phyloP scores from a whole-genome alignment of 2,888 invertebrate species.

The Euclidia mi region DNA sequence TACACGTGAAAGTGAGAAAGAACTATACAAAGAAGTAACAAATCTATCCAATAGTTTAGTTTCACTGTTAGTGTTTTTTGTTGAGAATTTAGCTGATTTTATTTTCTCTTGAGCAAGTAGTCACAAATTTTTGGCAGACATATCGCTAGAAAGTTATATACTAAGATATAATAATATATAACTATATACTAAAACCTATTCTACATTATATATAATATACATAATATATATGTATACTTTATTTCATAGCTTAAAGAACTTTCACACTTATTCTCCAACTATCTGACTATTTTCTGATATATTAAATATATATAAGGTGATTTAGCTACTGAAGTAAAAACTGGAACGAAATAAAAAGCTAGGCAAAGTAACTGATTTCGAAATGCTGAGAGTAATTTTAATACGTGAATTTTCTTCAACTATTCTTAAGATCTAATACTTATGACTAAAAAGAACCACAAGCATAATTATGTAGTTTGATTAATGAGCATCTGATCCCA shows the following conservation, averaged over 20 bases:
- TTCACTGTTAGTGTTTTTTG: conserved; percentile 61
- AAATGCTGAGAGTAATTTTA: too few species aligned
- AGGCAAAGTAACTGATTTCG: too few species aligned
- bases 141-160: conserved; percentile 85
- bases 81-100: conserved; percentile 71
- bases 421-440: too few species aligned
- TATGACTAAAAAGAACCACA: too few species aligned
- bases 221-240: conserved; percentile 56
- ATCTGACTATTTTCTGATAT: conserved; percentile 39
- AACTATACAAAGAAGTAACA: conserved; percentile 32
- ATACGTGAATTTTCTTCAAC: neutral
- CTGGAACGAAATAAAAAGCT: too few species aligned
- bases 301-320: neutral
- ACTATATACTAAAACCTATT: conserved; percentile 66
- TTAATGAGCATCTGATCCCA: too few species aligned
- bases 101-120: conserved; percentile 77
- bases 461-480: too few species aligned
- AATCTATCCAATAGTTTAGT: conserved; percentile 30
- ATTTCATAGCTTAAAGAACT: conserved; percentile 61
- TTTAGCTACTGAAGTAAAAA: too few species aligned
- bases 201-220: conserved; percentile 45
- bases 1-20: conserved; percentile 24
- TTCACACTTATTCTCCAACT: conserved; percentile 51
- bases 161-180: conserved; percentile 77
- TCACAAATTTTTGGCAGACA: conserved; percentile 83